A percentile compares a stretch with the other conserved stretches of the same genome.
Conservation (phyloP, 2,113 vertebrate genomes). For the Nyctereutes procyonoides region DNA sequence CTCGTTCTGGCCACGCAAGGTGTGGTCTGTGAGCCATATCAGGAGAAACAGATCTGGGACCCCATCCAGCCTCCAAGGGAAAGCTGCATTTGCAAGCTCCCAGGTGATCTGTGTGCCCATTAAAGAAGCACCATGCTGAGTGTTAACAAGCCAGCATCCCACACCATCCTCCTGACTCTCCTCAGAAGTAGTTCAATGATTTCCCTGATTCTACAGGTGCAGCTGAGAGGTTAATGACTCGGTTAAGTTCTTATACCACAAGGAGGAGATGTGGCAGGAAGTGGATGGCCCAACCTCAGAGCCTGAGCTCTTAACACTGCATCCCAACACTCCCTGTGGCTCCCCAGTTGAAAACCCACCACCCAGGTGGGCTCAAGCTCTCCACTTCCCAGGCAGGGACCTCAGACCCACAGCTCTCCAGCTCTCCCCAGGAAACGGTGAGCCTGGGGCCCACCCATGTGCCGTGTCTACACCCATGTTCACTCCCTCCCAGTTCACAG, state of each 20-base stretch:
- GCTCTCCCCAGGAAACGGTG: rapidly evolving
- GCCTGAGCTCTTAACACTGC: not conserved
- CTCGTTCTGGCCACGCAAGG: rapidly evolving
- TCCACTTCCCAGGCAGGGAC: not conserved
- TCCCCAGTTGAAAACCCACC: not conserved
- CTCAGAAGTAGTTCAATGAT: not conserved
- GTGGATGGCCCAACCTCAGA: not conserved
- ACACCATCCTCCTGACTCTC: not conserved
- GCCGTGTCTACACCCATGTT: not conserved
- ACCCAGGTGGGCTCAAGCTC: not conserved
- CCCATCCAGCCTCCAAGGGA: not conserved
- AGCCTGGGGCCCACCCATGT: not conserved
- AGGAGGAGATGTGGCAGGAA: not conserved
- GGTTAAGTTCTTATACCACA: not conserved
- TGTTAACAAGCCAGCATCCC: not conserved
- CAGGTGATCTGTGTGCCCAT: not conserved
- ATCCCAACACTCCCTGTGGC: not conserved
- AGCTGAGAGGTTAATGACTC: not conserved
- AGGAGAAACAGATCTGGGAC: not conserved
- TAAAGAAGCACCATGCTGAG: not conserved
- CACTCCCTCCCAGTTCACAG: not conserved
- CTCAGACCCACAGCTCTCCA: not conserved
- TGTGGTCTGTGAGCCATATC: not conserved
- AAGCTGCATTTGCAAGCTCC: not conserved
- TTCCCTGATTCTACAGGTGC: not conserved